phyloP scores from a whole-genome alignment of 2,888 invertebrate genomes.

The Ochropleura leucogaster region DNA sequence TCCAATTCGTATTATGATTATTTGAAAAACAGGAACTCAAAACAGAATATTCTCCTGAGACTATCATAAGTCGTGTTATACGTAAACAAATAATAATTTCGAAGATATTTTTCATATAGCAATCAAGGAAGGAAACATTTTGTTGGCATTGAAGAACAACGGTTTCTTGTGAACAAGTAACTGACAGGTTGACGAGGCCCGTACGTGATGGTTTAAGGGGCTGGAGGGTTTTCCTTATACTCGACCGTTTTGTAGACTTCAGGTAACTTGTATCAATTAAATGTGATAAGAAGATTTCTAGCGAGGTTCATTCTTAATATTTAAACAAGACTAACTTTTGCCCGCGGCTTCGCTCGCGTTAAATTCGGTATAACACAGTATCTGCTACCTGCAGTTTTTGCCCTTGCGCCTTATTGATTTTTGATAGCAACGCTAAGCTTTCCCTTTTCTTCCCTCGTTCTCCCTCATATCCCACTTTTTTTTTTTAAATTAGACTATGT shows the following conservation, averaged over 20 bases:
- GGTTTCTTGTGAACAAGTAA: constrained; percentile 21
- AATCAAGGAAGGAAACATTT: not conserved
- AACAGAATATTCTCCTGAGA: constrained; percentile 3
- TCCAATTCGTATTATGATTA: constrained; percentile 11
- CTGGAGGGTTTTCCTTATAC: constrained; percentile 23
- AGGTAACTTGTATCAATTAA: not conserved
- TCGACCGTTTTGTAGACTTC: constrained; percentile 3
- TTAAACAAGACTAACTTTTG: not conserved
- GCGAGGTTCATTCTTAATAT: not conserved
- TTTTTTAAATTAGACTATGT: too few species aligned
- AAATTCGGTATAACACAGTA: too few species aligned
- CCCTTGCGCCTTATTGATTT: too few species aligned
- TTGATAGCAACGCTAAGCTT: too few species aligned
- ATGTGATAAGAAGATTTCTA: constrained; percentile 16
- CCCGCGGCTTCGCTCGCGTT: too few species aligned
- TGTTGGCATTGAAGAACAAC: not conserved
- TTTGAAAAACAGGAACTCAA: constrained; percentile 6
- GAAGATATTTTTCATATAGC: constrained; percentile 24
- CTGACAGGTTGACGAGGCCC: constrained; percentile 14
- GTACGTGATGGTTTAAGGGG: constrained; percentile 11
- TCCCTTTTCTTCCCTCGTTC: too few species aligned
- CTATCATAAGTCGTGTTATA: constrained; percentile 31
- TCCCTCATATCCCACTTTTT: too few species aligned
- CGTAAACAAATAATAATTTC: constrained; percentile 19
- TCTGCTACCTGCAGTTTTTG: too few species aligned